Evolutionary conservation across 2,888 invertebrate genomes (phyloP), one percentile per base, ranked within the genome.

Genomic region (Polymixis flavicincta): DNA sequence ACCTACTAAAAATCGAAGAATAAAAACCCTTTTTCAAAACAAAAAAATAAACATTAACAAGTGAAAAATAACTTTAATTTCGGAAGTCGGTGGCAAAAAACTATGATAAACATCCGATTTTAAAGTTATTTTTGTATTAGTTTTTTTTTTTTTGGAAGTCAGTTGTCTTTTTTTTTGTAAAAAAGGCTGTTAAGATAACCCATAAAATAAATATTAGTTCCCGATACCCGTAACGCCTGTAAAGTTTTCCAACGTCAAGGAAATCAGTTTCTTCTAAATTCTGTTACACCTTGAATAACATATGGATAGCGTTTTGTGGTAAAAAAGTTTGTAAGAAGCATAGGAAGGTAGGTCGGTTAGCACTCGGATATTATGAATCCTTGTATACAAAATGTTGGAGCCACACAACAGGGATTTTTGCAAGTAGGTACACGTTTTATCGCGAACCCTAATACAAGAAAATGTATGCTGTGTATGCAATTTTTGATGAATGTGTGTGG

Each of bases 401-500:
- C 13, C 5, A 22, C 17, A 61, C 60, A 7, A 50, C 60, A 37
- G 6, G 13, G 32, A 9, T 76, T 78, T 60, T 19, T 64, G 32
- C 19, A 19, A 32, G 22, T 17, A 64, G n/a, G 14, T 28, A 52
- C 52, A 19, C 11, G 6, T 54, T 54, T 67, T 76, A 76, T 82
- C 57, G 28, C 17, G 19, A 13, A 60, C 66, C 61, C 22, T 37
- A 42, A 14, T 59, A 76, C 57, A 57, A 57, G 70, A 77, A 82
- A 71, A 55, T 13, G 37, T 61, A 37, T 54, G 78, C 28, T 48
- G 82, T 54, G 71, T 67, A 42, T 82, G 66, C 70, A 50, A 61
- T 76, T 71, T 82, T 67, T 69, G 67, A 81, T 65, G 76, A 65
- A 79, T 60, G 76, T 60, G 42, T 68, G 37, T 7, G 9, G 55